Percentiles rank a stretch among this genome's conserved stretches.
Evolutionary conservation across 2,888 invertebrate species (phyloP).

Genomic region (Pachymerium ferrugineum): DNA sequence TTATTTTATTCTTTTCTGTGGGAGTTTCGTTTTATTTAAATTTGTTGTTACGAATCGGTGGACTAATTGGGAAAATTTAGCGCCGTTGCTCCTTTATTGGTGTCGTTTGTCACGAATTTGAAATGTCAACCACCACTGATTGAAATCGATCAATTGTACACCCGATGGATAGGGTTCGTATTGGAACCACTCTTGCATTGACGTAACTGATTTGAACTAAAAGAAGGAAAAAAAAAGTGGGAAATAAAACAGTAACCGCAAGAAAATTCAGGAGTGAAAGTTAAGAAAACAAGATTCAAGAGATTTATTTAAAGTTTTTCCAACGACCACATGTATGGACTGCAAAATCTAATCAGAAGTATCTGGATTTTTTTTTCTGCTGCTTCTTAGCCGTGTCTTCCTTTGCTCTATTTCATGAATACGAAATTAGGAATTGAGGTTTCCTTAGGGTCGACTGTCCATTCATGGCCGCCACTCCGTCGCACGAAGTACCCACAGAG

Average conservation of each 20-base stretch:
- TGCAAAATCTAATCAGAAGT: constrained; percentile 23
- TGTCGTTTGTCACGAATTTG: constrained; percentile 8
- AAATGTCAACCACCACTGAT: not conserved
- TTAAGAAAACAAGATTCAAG: not conserved
- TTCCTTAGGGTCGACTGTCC: not conserved
- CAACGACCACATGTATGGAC: constrained; percentile 2
- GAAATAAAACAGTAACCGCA: no score
- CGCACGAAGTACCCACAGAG: not conserved
- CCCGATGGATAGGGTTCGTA: not conserved
- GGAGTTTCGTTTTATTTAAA: no score
- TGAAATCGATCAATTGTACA: constrained; percentile 12
- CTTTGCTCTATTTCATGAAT: constrained; percentile 2
- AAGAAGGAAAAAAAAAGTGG: not conserved
- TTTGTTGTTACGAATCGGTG: not conserved
- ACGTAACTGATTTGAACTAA: not conserved
- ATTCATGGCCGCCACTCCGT: not conserved
- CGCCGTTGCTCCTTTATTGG: not conserved
- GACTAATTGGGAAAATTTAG: constrained; percentile 12
- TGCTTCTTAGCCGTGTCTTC: not conserved
- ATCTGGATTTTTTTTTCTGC: not conserved
- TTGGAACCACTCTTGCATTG: not conserved
- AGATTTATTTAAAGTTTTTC: not conserved
- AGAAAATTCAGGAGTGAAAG: no score
- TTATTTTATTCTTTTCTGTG: no score
- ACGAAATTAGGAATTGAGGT: constrained; percentile 1